Evolutionary conservation across 2,797 vertebrate genomes (phyloP), one percentile per base, ranked within the genome.

Genomic region (Falco novaeseelandiae): DNA sequence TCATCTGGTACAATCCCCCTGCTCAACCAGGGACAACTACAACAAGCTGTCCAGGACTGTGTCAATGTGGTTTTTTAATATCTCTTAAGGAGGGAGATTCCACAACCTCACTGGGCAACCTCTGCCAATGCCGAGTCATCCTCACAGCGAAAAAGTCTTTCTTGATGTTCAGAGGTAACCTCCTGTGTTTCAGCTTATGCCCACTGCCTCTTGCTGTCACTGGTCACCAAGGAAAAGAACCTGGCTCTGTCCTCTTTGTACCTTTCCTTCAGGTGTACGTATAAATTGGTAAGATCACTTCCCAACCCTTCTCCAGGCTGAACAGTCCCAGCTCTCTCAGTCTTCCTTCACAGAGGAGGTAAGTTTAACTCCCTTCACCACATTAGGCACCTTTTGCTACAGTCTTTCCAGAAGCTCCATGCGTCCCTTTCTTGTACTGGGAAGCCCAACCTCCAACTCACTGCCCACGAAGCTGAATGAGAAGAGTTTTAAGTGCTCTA

Each of bases 1-100:
- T 54, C 61, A 69, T 6, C 12, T 40, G 17, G 30, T 32, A 16
- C 51, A 88, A 38, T 40, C 1, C 7, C 3, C 16, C 32, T 40
- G 18, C 42, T 54, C 62, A 83, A 65, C 27, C 8, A 72, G 19
- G 7, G 17, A 13, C 25, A 76, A 18, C 38, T 58, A 63, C 9
- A 78, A 57, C 12, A 70, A 8, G 5, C 6, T 63, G n/a, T 9
- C 38, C 44, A 84, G 34, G 21, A 46, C 4, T 1, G 7, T 0
- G 3, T 2, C 5, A 9, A 73, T 6, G 16, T 18, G 0, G 4
- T 22, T 79, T 67, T 46, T 49, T 8, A 30, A 0, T 11, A 48
- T 27, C 34, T 69, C 40, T 44, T 44, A 30, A 32, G 21, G 63
- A 34, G 1, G 2, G 9, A 77, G 18, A 73, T 3, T 14, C 17